Evolutionary conservation across 2,113 vertebrate species (phyloP).

Genomic region (Gnathochromis pfefferi): DNA sequence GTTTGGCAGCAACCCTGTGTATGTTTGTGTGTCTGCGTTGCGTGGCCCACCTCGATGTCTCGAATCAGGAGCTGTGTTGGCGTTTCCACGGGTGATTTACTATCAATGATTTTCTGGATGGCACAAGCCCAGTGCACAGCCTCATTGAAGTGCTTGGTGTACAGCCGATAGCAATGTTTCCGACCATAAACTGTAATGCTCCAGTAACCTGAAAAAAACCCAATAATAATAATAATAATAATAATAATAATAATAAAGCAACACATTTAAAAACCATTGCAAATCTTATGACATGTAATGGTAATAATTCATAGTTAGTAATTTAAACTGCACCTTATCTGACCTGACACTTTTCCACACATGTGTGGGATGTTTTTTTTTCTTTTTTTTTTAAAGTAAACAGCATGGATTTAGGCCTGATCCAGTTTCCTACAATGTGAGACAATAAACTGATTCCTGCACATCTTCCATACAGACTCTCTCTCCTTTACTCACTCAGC

Average conservation of each 20-base stretch:
- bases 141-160: conserved; percentile 87
- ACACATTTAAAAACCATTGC: neutral
- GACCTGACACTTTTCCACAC: neutral
- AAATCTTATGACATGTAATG: neutral
- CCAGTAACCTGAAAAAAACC: conserved; percentile 80
- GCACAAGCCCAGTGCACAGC: conserved; percentile 89
- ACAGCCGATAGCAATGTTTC: conserved; percentile 87
- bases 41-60: conserved; percentile 81
- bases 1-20: neutral
- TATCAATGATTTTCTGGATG: conserved; percentile 87
- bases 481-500: conserved; percentile 10
- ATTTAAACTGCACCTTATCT: neutral
- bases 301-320: neutral
- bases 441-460: neutral
- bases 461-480: neutral
- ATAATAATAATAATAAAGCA: neutral
- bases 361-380: fast-evolving
- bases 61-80: conserved; percentile 92
- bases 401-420: neutral
- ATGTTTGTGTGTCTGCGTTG: neutral
- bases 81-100: conserved; percentile 87
- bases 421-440: neutral
- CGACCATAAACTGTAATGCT: conserved; percentile 88
- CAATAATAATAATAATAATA: neutral
- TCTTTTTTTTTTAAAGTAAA: neutral